These are phyloP conservation scores for Metacarcinus magister DNA, from an alignment of 2,888 invertebrate species.

Conservation along the genomic window DNA sequence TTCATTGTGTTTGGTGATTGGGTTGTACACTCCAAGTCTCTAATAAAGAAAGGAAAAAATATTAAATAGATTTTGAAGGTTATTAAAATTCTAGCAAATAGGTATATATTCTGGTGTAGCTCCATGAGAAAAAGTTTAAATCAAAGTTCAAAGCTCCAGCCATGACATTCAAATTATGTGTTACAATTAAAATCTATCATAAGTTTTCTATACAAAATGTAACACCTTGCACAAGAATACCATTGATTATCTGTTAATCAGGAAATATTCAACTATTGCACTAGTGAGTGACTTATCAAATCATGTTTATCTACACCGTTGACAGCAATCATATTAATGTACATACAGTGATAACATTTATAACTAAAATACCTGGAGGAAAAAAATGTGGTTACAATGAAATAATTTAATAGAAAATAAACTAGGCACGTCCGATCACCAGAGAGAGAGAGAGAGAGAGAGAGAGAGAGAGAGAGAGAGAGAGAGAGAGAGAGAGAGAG, in stretches of 20 bases:
- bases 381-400: constrained; percentile 84
- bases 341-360: neutral
- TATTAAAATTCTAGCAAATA: neutral
- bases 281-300: too few species aligned
- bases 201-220: too few species aligned
- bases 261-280: too few species aligned
- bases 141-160: too few species aligned
- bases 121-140: neutral
- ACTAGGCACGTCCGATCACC: neutral
- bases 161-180: too few species aligned
- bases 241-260: too few species aligned
- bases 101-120: neutral
- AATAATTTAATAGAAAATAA: neutral
- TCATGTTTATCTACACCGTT: too few species aligned
- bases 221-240: too few species aligned
- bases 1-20: constrained; percentile 64
- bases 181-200: too few species aligned
- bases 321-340: too few species aligned
- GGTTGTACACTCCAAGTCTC: constrained; percentile 54
- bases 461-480: constrained; percentile 9
- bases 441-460: neutral
- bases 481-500: constrained; percentile 33
- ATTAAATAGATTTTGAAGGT: neutral
- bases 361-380: neutral
- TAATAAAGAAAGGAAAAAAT: neutral